Evolutionary conservation across 2,797 vertebrate genomes (phyloP).

Genomic region (Craterocephalus amniculus): DNA sequence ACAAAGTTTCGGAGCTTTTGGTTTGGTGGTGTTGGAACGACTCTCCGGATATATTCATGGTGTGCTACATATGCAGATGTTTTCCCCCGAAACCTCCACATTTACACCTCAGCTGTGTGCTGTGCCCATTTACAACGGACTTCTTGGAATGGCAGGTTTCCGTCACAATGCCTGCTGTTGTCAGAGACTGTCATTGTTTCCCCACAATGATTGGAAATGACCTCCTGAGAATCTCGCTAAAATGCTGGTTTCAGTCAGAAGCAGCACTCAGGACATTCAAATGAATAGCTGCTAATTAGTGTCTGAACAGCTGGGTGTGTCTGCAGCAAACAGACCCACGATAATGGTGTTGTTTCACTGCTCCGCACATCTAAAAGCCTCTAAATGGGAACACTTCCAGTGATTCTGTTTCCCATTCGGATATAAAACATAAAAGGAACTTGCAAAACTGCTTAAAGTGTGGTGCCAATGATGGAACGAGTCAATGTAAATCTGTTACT

Average conservation of each 20-base stretch:
- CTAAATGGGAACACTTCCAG: background rate
- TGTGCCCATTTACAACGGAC: background rate
- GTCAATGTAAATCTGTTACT: background rate
- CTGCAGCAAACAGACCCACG: slow-evolving; percentile 18
- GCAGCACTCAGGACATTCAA: slow-evolving; percentile 1
- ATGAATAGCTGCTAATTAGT: slow-evolving; percentile 29
- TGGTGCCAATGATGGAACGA: background rate
- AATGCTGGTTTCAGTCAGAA: slow-evolving; percentile 34
- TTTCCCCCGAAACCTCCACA: background rate
- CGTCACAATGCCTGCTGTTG: background rate
- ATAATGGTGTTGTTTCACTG: slow-evolving; percentile 5
- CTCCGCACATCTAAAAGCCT: background rate
- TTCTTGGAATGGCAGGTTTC: background rate
- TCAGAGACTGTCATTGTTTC: slow-evolving; percentile 23
- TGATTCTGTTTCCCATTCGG: background rate
- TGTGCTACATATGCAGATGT: background rate
- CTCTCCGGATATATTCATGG: background rate
- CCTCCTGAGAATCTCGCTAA: slow-evolving; percentile 1
- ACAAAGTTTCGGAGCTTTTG: background rate
- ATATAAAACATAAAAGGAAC: background rate
- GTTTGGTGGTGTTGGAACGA: background rate
- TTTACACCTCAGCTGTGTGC: background rate
- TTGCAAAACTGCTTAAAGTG: background rate
- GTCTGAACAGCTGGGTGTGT: slow-evolving; percentile 42
- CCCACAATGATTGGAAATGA: slow-evolving; percentile 17